Conservation (phyloP, 2,797 vertebrate genomes). For the Huso huso region DNA sequence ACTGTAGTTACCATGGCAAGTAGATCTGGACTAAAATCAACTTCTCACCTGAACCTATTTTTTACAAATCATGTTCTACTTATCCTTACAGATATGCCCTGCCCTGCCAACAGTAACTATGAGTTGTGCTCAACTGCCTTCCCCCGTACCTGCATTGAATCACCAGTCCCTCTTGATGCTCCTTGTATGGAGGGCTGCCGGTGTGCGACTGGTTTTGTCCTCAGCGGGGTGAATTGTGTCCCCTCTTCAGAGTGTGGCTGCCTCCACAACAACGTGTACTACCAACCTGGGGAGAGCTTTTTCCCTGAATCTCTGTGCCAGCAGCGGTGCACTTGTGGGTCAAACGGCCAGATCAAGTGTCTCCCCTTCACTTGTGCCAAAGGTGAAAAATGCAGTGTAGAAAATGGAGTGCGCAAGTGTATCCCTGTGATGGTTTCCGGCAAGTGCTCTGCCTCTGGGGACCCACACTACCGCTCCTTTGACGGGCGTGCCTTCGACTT, state of each 20-base stretch:
- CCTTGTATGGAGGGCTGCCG: slow-evolving; percentile 50
- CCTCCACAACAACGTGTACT: slow-evolving; percentile 23
- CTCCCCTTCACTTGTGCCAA: slow-evolving; percentile 27
- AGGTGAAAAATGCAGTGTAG: slow-evolving; percentile 30
- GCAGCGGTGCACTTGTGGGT: slow-evolving; percentile 37
- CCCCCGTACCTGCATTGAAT: slow-evolving; percentile 36
- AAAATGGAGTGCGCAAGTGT: slow-evolving; percentile 43
- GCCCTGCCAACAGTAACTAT: slow-evolving; percentile 48
- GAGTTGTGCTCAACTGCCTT: slow-evolving; percentile 38
- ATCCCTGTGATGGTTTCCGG: slow-evolving; percentile 23
- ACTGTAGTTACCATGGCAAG: no score
- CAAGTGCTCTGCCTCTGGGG: slow-evolving; percentile 30
- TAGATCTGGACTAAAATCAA: no score
- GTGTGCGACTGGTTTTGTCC: slow-evolving; percentile 37
- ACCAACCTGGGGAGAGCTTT: slow-evolving; percentile 30
- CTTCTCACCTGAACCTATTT: no score
- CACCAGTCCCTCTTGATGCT: accelerated
- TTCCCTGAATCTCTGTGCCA: slow-evolving; percentile 33
- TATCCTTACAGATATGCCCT: slow-evolving; percentile 36
- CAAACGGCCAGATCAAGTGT: slow-evolving; percentile 31
- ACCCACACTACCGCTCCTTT: slow-evolving; percentile 32
- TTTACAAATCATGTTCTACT: no score
- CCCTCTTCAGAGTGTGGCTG: slow-evolving; percentile 37
- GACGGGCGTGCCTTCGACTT: slow-evolving; percentile 33
- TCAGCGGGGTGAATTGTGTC: slow-evolving; percentile 35